phyloP scores from a whole-genome alignment of 2,113 vertebrate genomes.

The Synodontis membranacea region DNA sequence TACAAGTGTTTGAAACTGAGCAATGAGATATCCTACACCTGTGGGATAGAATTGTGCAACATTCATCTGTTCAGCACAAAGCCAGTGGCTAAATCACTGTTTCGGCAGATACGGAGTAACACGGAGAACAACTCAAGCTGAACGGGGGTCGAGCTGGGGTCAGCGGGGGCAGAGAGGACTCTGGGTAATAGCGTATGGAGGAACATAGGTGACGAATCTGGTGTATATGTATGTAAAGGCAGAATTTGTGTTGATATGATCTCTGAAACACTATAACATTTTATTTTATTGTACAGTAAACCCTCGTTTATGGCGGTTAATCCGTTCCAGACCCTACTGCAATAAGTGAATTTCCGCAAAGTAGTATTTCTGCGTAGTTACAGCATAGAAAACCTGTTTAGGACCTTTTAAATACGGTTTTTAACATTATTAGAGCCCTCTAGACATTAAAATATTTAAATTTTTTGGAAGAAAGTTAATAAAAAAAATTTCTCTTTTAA shows the following conservation, averaged over 20 bases:
- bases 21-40: neutral
- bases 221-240: neutral
- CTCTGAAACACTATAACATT: neutral
- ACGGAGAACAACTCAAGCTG: slow-evolving; percentile 66
- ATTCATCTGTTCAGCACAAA: neutral
- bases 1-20: neutral
- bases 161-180: slow-evolving; percentile 47
- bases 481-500: no score
- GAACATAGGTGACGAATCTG: slow-evolving; percentile 24
- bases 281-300: neutral
- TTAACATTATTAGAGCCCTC: no score
- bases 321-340: no score
- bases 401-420: no score
- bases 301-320: no score
- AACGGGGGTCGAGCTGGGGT: slow-evolving; percentile 64
- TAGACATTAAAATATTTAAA: no score
- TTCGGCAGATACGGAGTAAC: slow-evolving; percentile 50
- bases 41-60: slow-evolving; percentile 57
- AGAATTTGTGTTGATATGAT: neutral
- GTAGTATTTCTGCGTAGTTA: no score
- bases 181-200: slow-evolving; percentile 37
- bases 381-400: no score
- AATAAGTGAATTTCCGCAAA: no score
- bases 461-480: no score
- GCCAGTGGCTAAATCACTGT: neutral